Evolutionary conservation across 2,888 invertebrate genomes (phyloP).

Genomic region (Calliopum simillimum): DNA sequence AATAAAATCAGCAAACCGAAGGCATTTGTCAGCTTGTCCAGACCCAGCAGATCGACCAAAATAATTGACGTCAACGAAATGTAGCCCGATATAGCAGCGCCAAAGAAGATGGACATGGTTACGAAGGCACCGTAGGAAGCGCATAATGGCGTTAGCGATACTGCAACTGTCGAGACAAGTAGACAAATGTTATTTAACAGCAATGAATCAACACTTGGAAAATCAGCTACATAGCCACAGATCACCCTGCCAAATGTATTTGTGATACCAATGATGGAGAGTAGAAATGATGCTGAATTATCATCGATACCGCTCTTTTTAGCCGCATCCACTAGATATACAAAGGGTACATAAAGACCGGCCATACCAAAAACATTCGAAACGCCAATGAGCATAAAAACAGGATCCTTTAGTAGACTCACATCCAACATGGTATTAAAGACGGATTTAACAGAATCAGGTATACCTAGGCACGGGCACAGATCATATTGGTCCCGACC

Average conservation of each 20-base stretch:
- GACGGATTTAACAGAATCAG: slow-evolving; percentile 84
- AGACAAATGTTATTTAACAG: slow-evolving; percentile 94
- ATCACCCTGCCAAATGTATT: slow-evolving; percentile 93
- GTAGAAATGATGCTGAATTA: slow-evolving; percentile 71
- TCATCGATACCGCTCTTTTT: slow-evolving; percentile 76
- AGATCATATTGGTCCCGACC: slow-evolving; percentile 77
- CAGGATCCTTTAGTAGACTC: slow-evolving; percentile 86
- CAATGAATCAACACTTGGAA: slow-evolving; percentile 91
- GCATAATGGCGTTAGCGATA: slow-evolving; percentile 87
- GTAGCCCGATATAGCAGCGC: slow-evolving; percentile 94
- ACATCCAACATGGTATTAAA: slow-evolving; percentile 92
- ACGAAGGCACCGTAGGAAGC: slow-evolving; percentile 80
- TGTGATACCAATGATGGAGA: slow-evolving; percentile 82
- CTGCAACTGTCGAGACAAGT: slow-evolving; percentile 87
- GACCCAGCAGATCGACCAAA: slow-evolving; percentile 93
- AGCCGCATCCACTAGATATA: slow-evolving; percentile 90
- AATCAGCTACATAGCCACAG: slow-evolving; percentile 91
- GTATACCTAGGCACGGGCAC: slow-evolving; percentile 83
- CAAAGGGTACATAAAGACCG: slow-evolving; percentile 96
- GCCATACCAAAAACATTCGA: slow-evolving; percentile 98
- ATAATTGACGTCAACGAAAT: slow-evolving; percentile 98
- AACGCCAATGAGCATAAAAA: slow-evolving; percentile 91
- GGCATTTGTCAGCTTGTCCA: slow-evolving; percentile 96
- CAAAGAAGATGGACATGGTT: slow-evolving; percentile 87
- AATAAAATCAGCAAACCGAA: slow-evolving; percentile 96